Base-by-base conservation (phyloP, 2,888 invertebrate species). In the Aphidoletes aphidimyza region DNA sequence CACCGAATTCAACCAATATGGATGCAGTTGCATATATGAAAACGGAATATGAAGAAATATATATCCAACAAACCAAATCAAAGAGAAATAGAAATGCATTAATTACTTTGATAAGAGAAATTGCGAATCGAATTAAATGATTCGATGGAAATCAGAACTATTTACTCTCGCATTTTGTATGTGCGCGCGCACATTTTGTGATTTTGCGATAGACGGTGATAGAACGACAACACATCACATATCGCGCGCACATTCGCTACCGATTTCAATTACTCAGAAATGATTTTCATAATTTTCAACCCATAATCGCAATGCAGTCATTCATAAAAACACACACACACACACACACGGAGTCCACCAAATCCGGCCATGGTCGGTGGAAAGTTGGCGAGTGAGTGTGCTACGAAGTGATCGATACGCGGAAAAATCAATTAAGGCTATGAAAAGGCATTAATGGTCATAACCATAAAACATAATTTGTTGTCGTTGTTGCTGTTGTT, bases 81-180 rank as follows among this genome's bases (percentile, higher is more conserved):
- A 78, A 19, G 36, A 78, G 17, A 78, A 78, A 26, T 36, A 78
- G 36, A 78, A 54, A 54, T 54, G 54, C 34, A 78, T 78, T 78
- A 78, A 78, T 78, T 78, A 78, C 78, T 78, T 36, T 36, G 78
- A 78, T 36, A 78, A 78, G n/a, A 36, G 36, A 78, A 78, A 78
- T 78, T 78, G 34, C 78, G 17, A 78, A 36, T 78, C 78, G 78
- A 78, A 78, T 54, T 26, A 26, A 54, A 22, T 22, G 54, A 54
- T 54, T 54, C 54, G n/a, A 26, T 78, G 34, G 78, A 78, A 78
- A 78, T 36, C 17, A 36, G 78, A 78, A 78, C 36, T 78, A 54
- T 22, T 54, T 22, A 26, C 22, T 54, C 26, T n/a, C 5, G 54
- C 26, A 11, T 47, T 17, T 47, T 47, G 8, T 47, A 19, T 19